These are phyloP conservation scores for Bovichtus diacanthus DNA, from an alignment of 2,797 vertebrate species.

Conservation along the genomic window DNA sequence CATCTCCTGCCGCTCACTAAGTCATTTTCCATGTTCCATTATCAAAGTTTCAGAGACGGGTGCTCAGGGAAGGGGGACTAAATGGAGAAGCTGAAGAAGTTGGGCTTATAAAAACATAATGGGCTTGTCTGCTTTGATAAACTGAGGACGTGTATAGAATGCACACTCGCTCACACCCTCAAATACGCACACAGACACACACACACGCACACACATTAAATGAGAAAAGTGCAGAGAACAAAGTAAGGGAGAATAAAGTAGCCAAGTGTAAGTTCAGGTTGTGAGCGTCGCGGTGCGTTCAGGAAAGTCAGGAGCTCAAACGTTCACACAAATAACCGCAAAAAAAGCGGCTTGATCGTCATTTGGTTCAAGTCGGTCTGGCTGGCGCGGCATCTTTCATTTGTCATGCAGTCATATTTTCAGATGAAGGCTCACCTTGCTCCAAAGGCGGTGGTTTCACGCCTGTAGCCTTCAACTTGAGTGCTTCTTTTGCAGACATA, in stretches of 20 bases:
- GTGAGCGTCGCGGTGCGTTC: conserved; percentile 28
- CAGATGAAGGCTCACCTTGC: conserved; percentile 92
- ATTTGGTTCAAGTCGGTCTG: conserved; percentile 21
- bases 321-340: conserved; percentile 50
- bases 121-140: conserved; percentile 87
- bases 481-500: conserved; percentile 99
- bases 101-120: conserved; percentile 90
- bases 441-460: conserved; percentile 95
- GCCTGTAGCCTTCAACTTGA: conserved; percentile 97
- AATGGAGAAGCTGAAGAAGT: conserved; percentile 88
- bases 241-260: conserved; percentile 64
- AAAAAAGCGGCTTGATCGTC: conserved; percentile 25
- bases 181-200: conserved; percentile 30
- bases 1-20: conserved; percentile 82
- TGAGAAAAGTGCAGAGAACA: conserved; percentile 66
- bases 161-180: conserved; percentile 66
- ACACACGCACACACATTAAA: conserved; percentile 38
- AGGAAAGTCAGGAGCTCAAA: conserved; percentile 50
- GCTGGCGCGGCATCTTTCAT: conserved; percentile 22
- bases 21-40: conserved; percentile 89
- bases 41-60: conserved; percentile 88
- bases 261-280: conserved; percentile 55
- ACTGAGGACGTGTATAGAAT: conserved; percentile 78
- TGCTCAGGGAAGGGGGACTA: conserved; percentile 80
- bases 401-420: conserved; percentile 26